phyloP scores from a whole-genome alignment of 2,113 vertebrate genomes.

The Dromaius novaehollandiae region DNA sequence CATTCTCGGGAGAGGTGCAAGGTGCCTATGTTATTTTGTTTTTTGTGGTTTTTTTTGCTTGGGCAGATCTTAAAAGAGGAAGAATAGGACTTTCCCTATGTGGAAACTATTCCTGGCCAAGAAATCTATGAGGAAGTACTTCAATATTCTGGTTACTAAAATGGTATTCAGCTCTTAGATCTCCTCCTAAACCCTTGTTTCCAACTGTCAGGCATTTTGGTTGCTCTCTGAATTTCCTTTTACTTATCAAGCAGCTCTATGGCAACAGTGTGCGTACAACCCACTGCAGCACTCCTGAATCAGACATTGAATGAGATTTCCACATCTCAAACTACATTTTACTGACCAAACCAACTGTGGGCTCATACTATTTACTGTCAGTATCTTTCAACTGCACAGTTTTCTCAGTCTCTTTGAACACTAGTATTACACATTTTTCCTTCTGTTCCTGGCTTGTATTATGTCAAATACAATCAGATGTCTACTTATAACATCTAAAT shows the following conservation, averaged over 20 bases:
- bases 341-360: neutral
- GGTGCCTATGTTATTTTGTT: neutral
- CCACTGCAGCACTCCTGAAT: rapidly evolving
- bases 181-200: neutral
- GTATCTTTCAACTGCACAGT: neutral
- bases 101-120: neutral
- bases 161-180: neutral
- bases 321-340: neutral
- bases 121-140: neutral
- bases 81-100: neutral
- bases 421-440: neutral
- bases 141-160: neutral
- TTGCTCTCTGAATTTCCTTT: neutral
- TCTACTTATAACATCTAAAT: neutral
- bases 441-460: neutral
- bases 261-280: neutral
- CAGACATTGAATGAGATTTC: neutral
- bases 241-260: rapidly evolving
- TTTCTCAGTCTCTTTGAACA: neutral
- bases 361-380: neutral
- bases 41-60: neutral
- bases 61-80: neutral
- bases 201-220: neutral
- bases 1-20: neutral
- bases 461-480: neutral